Evolutionary conservation across 2,113 vertebrate genomes (phyloP), one percentile per base, ranked within the genome.

Genomic region (Octodon degus): DNA sequence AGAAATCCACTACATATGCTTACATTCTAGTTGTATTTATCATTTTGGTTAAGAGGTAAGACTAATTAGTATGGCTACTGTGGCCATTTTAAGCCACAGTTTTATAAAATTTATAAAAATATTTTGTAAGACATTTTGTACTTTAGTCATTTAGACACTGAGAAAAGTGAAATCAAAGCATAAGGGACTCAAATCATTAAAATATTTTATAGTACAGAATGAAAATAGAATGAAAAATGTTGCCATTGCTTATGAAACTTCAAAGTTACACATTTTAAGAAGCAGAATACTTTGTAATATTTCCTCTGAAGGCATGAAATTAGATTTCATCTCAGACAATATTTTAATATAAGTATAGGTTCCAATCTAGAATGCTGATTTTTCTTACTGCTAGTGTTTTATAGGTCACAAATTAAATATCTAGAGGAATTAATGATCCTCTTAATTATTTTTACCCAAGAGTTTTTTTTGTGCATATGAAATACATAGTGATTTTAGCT

Each of bases 91-190:
- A 55, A 12, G 55, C 55, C 11, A 16, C 3, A 55, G 14, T 55
- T 55, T 55, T 80, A 32, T 80, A 53, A 32, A 89, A 92, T 76
- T 83, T 83, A 77, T 27, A 83, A 9, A 50, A 67, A 4, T 40
- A 19, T 19, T 89, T 93, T 86, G 37, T 82, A 40, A 93, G 86
- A 7, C 2, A 70, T 70, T 40, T 11, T 12, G 76, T 65, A 47
- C 1, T 83, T 76, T 76, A 3, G 14, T 81, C 17, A 70, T 86
- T 84, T 20, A 90, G 37, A 0, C 47, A 22, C 20, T 90, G 63
- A 96, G 30, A 96, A 94, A 97, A 93, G 92, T 83, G 60, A 63
- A 50, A 4, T 65, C 55, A 79, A 43, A 25, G 80, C 24, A 74
- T 55, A 86, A 63, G 53, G 65, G 93, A 82, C 16, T 22, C 53